phyloP scores from a whole-genome alignment of 92 coral and sea anemone species.

The Nematostella vectensis region DNA sequence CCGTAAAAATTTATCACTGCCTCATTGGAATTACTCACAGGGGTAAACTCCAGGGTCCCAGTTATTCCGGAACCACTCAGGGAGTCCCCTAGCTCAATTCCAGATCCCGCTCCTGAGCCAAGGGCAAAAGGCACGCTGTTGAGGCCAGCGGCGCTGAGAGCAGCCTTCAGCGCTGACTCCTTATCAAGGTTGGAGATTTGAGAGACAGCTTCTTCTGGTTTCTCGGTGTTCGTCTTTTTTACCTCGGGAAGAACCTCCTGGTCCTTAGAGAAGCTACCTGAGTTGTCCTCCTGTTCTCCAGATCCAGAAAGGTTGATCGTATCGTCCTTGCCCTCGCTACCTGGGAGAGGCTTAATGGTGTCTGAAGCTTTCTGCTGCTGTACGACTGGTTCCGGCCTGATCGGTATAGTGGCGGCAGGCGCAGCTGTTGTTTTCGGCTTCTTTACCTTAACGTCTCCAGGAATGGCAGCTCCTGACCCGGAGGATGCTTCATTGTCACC shows the following conservation, averaged over 20 bases:
- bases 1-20: slow-evolving; percentile 49
- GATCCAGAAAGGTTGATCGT: slow-evolving; percentile 71
- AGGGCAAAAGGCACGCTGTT: slow-evolving; percentile 49
- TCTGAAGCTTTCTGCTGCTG: neutral
- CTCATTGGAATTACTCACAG: slow-evolving; percentile 63
- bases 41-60: slow-evolving; percentile 68
- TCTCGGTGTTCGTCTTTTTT: slow-evolving; percentile 28
- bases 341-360: slow-evolving; percentile 29
- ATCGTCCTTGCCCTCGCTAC: slow-evolving; percentile 49
- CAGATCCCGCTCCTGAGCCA: slow-evolving; percentile 56
- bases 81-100: slow-evolving; percentile 50
- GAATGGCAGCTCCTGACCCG: slow-evolving; percentile 29
- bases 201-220: slow-evolving; percentile 6
- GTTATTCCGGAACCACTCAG: slow-evolving; percentile 53
- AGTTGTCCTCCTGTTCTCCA: slow-evolving; percentile 43
- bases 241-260: slow-evolving; percentile 44
- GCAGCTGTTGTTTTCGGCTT: neutral
- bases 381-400: neutral
- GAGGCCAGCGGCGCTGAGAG: slow-evolving; percentile 42
- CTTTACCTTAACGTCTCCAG: slow-evolving; percentile 2
- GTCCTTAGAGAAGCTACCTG: slow-evolving; percentile 28
- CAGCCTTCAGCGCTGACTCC: slow-evolving; percentile 58
- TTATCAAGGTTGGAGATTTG: slow-evolving; percentile 29
- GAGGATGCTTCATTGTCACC: slow-evolving; percentile 33
- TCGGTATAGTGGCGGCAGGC: slow-evolving; percentile 3